Evolutionary conservation across 2,888 invertebrate species (phyloP).

Genomic region (Halictus quadricinctus): DNA sequence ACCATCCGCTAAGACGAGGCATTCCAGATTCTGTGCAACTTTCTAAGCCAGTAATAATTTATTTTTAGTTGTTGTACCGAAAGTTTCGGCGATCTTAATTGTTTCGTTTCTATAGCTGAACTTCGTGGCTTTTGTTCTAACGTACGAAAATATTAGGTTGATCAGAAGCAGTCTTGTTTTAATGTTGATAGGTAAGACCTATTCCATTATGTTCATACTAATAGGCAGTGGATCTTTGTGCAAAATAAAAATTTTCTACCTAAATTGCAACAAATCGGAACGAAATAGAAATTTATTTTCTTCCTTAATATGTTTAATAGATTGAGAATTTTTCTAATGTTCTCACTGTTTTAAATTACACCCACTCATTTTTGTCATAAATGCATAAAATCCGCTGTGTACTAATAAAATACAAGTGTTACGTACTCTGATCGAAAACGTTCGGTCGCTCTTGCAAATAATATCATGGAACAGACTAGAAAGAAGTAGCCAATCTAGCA

Average conservation of each 20-base stretch:
- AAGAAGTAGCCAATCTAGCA: background rate
- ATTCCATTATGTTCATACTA: too few relatives aligned
- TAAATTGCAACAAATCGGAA: too few relatives aligned
- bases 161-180: too few relatives aligned
- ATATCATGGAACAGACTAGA: background rate
- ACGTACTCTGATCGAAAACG: background rate
- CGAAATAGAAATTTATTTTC: too few relatives aligned
- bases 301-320: too few relatives aligned
- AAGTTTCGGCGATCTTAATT: background rate
- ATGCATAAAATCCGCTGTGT: too few relatives aligned
- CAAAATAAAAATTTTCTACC: too few relatives aligned
- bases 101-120: background rate
- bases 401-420: background rate
- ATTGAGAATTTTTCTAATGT: too few relatives aligned
- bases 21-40: background rate
- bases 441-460: background rate
- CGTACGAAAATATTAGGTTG: background rate
- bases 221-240: too few relatives aligned
- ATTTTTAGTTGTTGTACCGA: background rate
- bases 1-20: background rate
- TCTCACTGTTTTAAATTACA: too few relatives aligned
- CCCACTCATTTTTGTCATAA: too few relatives aligned
- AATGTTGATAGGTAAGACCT: too few relatives aligned
- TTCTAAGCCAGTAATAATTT: background rate
- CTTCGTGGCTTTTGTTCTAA: background rate